Evolutionary conservation across 1,140 invertebrate species (phyloP).

Genomic region (Steinernema feltiae): DNA sequence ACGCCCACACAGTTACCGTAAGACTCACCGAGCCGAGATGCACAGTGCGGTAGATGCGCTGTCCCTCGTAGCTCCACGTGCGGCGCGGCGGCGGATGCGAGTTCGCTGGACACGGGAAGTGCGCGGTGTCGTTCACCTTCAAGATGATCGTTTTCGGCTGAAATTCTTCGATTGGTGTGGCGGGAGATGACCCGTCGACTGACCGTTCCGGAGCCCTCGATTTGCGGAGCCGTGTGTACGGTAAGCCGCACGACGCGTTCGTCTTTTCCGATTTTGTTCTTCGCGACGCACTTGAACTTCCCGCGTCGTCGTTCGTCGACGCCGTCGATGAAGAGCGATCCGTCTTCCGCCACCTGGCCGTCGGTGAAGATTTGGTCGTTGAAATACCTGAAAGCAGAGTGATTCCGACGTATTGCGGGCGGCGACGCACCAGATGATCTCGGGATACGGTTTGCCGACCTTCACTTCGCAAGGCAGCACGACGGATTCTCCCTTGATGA

Average conservation of each 20-base stretch:
- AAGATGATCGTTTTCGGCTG: conserved; percentile 25
- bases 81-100: conserved; percentile 49
- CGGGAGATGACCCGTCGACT: neutral
- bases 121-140: conserved; percentile 46
- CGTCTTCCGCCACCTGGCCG: conserved; percentile 43
- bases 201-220: conserved; percentile 39
- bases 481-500: conserved; percentile 42
- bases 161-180: neutral
- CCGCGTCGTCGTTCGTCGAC: conserved; percentile 44
- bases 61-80: conserved; percentile 49
- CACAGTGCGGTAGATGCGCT: conserved; percentile 6
- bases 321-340: conserved; percentile 44
- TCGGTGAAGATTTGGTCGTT: conserved; percentile 31
- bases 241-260: conserved; percentile 44
- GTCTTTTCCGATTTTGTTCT: conserved; percentile 46
- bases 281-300: conserved; percentile 47
- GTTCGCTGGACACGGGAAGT: conserved; percentile 43
- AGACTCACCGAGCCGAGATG: neutral
- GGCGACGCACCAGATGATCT: conserved; percentile 42
- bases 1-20: neutral
- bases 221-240: conserved; percentile 49
- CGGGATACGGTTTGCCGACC: conserved; percentile 41
- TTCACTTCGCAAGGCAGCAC: conserved; percentile 47
- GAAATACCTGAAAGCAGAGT: conserved; percentile 29
- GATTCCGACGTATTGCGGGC: conserved; percentile 19